These are phyloP conservation scores for Drosophila asahinai DNA, from an alignment of 1,140 invertebrate species.

Conservation along the genomic window DNA sequence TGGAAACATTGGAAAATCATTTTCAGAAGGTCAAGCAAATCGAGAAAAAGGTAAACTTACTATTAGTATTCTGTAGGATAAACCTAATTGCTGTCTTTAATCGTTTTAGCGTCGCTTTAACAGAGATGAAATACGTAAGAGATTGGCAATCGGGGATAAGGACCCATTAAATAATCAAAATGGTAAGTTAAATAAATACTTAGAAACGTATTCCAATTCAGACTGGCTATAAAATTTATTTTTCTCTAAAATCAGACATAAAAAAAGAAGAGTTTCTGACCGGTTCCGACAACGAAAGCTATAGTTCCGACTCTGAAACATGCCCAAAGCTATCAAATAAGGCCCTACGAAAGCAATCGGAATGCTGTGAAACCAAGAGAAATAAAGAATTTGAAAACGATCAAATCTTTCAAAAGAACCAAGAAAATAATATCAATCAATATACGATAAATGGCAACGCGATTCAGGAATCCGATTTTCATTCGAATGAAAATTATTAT, in stretches of 20 bases:
- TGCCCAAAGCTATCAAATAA: constrained; percentile 71
- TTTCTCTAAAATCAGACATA: constrained; percentile 90
- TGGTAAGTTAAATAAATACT: not conserved
- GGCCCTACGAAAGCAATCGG: constrained; percentile 25
- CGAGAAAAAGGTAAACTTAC: constrained; percentile 33
- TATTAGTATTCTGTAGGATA: not conserved
- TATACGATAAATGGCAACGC: constrained; percentile 16
- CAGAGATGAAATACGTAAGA: constrained; percentile 37
- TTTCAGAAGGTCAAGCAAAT: constrained; percentile 41
- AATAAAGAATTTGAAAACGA: constrained; percentile 32
- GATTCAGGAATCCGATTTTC: constrained; percentile 6
- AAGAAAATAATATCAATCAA: constrained; percentile 20
- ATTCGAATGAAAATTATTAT: constrained; percentile 84
- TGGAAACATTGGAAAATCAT: constrained; percentile 40
- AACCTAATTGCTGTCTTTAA: no score
- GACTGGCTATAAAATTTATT: not conserved
- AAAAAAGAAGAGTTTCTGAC: constrained; percentile 93
- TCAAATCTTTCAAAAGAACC: constrained; percentile 37
- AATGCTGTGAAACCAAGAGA: constrained; percentile 15
- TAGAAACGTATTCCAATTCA: no score
- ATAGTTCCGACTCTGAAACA: constrained; percentile 89
- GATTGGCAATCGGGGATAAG: constrained; percentile 34
- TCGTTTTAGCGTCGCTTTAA: constrained; percentile 32
- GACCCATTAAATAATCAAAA: constrained; percentile 25
- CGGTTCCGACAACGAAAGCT: constrained; percentile 91